Conservation (phyloP, 1,140 invertebrate genomes). For the Drosophila ohnishii region DNA sequence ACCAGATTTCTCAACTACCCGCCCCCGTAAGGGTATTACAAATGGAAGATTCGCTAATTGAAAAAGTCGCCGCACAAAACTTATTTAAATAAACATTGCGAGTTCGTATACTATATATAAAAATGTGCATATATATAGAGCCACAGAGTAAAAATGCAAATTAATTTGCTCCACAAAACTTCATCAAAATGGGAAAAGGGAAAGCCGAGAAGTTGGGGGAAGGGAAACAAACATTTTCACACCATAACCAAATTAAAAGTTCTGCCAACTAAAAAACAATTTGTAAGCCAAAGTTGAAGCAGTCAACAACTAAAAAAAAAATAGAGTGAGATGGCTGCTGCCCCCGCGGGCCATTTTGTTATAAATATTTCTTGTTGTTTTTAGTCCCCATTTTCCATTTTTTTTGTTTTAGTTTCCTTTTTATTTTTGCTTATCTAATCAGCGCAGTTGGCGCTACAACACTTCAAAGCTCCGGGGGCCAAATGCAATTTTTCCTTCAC, state of each 20-base stretch:
- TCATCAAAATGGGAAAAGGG: slow-evolving; percentile 51
- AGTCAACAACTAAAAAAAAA: slow-evolving; percentile 40
- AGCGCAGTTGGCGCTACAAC: slow-evolving; percentile 61
- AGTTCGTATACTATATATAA: slow-evolving; percentile 10
- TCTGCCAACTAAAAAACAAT: slow-evolving; percentile 77
- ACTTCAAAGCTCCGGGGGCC: slow-evolving; percentile 63
- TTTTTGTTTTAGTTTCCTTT: slow-evolving; percentile 9
- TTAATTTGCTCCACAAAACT: slow-evolving; percentile 73
- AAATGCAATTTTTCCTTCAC: slow-evolving; percentile 42
- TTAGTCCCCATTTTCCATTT: slow-evolving; percentile 5
- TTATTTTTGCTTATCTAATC: slow-evolving; percentile 71
- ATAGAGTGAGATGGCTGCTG: slow-evolving; percentile 2
- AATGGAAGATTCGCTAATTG: slow-evolving; percentile 47
- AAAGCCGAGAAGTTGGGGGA: slow-evolving; percentile 8
- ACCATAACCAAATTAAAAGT: slow-evolving; percentile 80
- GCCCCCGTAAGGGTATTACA: neutral
- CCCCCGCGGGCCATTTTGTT: slow-evolving; percentile 36
- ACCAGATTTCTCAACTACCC: neutral
- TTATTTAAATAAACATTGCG: slow-evolving; percentile 42
- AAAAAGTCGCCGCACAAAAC: slow-evolving; percentile 56
- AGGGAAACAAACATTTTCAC: slow-evolving; percentile 71
- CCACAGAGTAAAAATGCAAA: slow-evolving; percentile 61
- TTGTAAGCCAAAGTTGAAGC: slow-evolving; percentile 74
- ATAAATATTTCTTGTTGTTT: slow-evolving; percentile 13
- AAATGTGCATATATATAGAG: slow-evolving; percentile 14